phyloP scores from a whole-genome alignment of 92 coral and sea anemone species.

The Actinostola sp. region DNA sequence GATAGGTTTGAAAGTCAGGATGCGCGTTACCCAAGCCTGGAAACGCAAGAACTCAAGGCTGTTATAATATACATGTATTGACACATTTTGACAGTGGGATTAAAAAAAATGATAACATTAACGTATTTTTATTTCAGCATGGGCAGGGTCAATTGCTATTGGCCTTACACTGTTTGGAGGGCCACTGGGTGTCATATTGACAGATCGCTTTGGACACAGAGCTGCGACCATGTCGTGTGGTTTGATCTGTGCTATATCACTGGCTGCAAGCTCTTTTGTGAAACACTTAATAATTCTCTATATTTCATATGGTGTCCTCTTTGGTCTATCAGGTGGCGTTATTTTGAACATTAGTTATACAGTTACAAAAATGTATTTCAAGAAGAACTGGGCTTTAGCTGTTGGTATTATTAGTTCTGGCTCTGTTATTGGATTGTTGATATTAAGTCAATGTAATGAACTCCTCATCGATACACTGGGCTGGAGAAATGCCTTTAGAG shows the following conservation, averaged over 20 bases:
- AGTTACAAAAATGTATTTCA: constrained; percentile 23
- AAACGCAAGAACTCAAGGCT: no score
- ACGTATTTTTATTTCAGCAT: no score
- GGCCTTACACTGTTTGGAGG: constrained; percentile 21
- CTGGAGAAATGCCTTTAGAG: constrained; percentile 49
- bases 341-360: constrained; percentile 15
- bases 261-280: constrained; percentile 38
- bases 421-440: constrained; percentile 40
- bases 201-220: constrained; percentile 30
- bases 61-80: no score
- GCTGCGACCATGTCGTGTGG: constrained; percentile 11
- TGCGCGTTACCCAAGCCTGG: no score
- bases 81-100: no score
- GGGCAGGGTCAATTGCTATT: constrained; percentile 23
- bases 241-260: constrained; percentile 10
- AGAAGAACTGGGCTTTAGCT: constrained; percentile 30
- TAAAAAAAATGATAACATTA: no score
- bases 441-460: constrained; percentile 39
- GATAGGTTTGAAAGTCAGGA: no score
- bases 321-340: constrained; percentile 31
- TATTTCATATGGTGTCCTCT: constrained; percentile 43
- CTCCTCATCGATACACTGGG: constrained; percentile 26
- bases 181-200: constrained; percentile 15
- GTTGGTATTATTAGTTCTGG: constrained; percentile 45
- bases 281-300: constrained; percentile 22